These are phyloP conservation scores for Anthopleura xanthogrammica DNA, from an alignment of 92 coral and sea anemone species.

Conservation along the genomic window DNA sequence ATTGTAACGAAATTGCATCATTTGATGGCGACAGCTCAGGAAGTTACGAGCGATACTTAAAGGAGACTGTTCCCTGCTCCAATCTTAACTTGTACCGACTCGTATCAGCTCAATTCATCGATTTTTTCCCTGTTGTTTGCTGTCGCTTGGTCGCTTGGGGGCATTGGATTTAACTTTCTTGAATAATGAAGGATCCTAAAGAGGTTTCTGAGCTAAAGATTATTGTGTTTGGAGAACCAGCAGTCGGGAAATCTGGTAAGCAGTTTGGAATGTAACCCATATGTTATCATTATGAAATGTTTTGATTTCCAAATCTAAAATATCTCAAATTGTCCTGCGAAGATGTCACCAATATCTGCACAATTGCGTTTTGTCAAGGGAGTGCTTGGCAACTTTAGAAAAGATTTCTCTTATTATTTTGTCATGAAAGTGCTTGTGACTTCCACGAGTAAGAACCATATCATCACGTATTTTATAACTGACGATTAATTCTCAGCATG, in stretches of 20 bases:
- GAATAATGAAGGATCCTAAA: constrained; percentile 34
- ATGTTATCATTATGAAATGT: background rate
- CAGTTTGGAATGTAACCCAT: background rate
- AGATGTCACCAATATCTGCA: background rate
- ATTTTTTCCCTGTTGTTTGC: background rate
- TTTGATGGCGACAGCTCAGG: constrained; percentile 8
- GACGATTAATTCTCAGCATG: background rate
- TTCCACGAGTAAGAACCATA: background rate
- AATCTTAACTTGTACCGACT: background rate
- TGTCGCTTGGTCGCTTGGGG: background rate
- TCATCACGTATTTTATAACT: background rate
- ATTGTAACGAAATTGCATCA: background rate
- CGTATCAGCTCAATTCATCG: background rate
- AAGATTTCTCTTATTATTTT: background rate
- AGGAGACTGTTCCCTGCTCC: background rate
- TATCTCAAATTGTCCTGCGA: background rate
- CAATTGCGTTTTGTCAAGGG: background rate
- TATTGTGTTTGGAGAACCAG: constrained; percentile 65
- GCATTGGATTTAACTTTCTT: background rate
- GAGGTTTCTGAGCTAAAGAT: constrained; percentile 41
- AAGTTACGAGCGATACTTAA: background rate
- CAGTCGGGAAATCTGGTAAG: constrained; percentile 79
- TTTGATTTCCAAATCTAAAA: background rate
- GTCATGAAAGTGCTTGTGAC: background rate
- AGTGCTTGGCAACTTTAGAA: no score